These are phyloP conservation scores for Micropoecilia bifurca DNA, from an alignment of 2,797 vertebrate species.

Conservation along the genomic window DNA sequence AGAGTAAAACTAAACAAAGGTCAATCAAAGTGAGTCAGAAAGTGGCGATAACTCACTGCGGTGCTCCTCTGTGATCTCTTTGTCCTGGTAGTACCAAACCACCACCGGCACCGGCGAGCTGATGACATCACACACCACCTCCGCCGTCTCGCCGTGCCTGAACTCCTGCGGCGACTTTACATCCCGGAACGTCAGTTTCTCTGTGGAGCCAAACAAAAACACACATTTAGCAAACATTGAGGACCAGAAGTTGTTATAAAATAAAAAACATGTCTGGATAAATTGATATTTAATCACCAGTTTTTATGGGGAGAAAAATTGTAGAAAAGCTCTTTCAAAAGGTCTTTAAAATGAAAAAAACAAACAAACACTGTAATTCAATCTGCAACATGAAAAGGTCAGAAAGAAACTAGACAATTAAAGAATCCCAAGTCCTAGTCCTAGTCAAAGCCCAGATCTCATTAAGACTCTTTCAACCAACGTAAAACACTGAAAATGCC, in stretches of 20 bases:
- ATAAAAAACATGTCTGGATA: background rate
- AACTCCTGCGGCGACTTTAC: conserved; percentile 95
- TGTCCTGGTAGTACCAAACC: conserved; percentile 94
- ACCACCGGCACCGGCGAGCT: conserved; percentile 94
- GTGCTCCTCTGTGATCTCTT: conserved; percentile 89
- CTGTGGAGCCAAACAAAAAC: conserved; percentile 76
- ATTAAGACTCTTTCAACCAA: background rate
- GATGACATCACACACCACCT: conserved; percentile 93
- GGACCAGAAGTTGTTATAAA: background rate
- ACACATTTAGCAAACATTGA: conserved; percentile 14
- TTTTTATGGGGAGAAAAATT: no score
- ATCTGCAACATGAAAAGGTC: background rate
- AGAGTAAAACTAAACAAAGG: background rate
- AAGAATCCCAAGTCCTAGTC: background rate
- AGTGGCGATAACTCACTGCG: conserved; percentile 87
- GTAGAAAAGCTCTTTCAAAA: no score
- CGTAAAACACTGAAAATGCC: background rate
- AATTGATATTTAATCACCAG: background rate
- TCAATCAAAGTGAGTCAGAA: background rate
- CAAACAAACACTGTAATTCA: no score
- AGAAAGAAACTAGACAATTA: background rate
- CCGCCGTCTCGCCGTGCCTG: conserved; percentile 91
- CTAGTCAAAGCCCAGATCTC: background rate
- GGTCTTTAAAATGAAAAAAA: no score
- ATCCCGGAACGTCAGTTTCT: conserved; percentile 93